These are phyloP conservation scores for Dryococelus australis DNA, from an alignment of 2,888 invertebrate species.

Conservation along the genomic window DNA sequence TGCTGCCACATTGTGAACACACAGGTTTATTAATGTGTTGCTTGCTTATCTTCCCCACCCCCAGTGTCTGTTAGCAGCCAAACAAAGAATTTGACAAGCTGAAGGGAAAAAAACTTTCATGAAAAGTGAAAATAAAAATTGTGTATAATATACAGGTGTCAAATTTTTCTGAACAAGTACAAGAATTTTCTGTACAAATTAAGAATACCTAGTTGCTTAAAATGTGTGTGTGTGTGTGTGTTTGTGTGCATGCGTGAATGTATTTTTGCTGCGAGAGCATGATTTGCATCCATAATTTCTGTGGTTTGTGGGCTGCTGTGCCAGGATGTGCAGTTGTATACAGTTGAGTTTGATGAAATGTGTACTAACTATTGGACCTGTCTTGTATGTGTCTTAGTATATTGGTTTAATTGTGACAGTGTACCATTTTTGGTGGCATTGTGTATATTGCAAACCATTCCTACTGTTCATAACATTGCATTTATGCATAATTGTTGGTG, in stretches of 20 bases:
- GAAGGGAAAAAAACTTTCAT: constrained; percentile 19
- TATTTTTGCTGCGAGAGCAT: constrained; percentile 36
- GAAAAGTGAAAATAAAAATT: constrained; percentile 35
- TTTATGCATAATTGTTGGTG: background rate
- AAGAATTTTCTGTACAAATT: constrained; percentile 47
- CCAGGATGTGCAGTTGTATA: background rate
- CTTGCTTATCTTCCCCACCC: background rate
- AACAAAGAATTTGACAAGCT: background rate
- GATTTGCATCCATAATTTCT: constrained; percentile 26
- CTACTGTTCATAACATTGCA: background rate
- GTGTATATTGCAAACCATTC: constrained; percentile 3
- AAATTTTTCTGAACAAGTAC: constrained; percentile 45
- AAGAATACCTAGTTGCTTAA: constrained; percentile 42
- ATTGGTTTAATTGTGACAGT: background rate
- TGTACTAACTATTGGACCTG: background rate
- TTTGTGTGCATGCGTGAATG: constrained; percentile 36
- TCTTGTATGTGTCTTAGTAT: background rate
- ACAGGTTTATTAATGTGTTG: constrained; percentile 35
- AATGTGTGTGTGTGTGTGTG: constrained; percentile 37
- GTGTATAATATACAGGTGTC: constrained; percentile 36
- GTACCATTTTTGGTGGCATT: background rate
- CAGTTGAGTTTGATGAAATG: background rate
- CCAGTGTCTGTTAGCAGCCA: constrained; percentile 13
- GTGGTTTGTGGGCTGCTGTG: background rate
- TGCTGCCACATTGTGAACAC: constrained; percentile 35